A percentile compares a stretch with the other conserved stretches of the same genome.
These are phyloP conservation scores for Lophotis ruficrista DNA, from an alignment of 2,113 vertebrate species.

Conservation along the genomic window DNA sequence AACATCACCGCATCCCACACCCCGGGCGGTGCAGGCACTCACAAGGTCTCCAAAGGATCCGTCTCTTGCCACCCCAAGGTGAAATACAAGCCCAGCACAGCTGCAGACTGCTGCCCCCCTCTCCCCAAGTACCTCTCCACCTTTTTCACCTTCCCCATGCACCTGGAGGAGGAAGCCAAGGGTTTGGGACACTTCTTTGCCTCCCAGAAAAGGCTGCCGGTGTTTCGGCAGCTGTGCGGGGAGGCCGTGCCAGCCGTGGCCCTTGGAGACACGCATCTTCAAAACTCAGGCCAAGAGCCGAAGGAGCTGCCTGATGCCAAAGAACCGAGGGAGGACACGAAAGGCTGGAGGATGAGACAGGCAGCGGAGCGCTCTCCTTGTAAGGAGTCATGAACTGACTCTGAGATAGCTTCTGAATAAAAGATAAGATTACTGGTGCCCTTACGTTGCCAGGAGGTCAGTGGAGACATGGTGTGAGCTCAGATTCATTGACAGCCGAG, in stretches of 20 bases:
- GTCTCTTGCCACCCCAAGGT: neutral
- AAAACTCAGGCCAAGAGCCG: neutral
- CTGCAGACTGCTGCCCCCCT: rapidly evolving
- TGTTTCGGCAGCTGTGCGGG: constrained; percentile 48
- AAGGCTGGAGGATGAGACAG: neutral
- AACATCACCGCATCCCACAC: neutral
- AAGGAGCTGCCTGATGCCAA: neutral
- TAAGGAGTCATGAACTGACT: neutral
- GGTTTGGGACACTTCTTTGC: neutral
- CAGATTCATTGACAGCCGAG: neutral
- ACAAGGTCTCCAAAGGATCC: neutral
- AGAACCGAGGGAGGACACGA: rapidly evolving
- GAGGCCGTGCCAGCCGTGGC: neutral
- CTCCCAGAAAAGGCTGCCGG: neutral
- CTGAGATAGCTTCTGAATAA: constrained; percentile 1
- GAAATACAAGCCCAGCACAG: neutral
- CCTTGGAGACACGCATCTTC: neutral
- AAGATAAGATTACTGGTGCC: neutral
- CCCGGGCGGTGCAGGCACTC: rapidly evolving
- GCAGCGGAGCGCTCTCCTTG: neutral
- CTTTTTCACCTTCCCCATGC: neutral
- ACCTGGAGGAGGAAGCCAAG: neutral
- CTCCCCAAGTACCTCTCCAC: neutral
- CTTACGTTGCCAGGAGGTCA: neutral
- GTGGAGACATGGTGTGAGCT: neutral